phyloP scores from a whole-genome alignment of 2,797 vertebrate genomes.

The Malacoraja senta region DNA sequence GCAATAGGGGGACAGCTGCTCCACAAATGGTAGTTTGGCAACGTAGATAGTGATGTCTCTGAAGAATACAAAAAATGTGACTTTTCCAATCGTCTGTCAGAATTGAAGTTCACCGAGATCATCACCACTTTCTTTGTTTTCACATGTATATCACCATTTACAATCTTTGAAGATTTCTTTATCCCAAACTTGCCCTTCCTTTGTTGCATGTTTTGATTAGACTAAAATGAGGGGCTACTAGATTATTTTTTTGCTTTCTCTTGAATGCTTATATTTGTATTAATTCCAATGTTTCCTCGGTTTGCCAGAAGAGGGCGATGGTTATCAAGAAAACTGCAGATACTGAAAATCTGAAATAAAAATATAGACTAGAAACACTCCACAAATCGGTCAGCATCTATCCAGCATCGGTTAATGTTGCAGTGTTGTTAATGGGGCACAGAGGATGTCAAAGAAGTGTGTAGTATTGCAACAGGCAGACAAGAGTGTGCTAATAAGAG shows the following conservation, averaged over 20 bases:
- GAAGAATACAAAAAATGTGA: not conserved
- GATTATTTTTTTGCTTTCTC: not conserved
- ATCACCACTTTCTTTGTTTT: not conserved
- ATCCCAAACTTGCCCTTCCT: not conserved
- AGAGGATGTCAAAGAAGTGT: too few species aligned
- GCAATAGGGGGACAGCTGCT: not conserved
- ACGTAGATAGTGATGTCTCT: not conserved
- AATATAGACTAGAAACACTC: too few species aligned
- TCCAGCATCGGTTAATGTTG: too few species aligned
- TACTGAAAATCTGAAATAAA: too few species aligned
- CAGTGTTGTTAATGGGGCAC: too few species aligned
- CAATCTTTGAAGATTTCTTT: not conserved
- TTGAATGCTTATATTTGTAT: not conserved
- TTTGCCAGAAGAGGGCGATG: not conserved
- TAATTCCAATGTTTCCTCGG: not conserved
- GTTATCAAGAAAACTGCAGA: not conserved
- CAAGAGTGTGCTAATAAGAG: too few species aligned
- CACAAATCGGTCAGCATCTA: too few species aligned
- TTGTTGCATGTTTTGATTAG: not conserved
- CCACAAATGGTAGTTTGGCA: not conserved
- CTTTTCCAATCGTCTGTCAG: not conserved
- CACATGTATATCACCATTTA: not conserved
- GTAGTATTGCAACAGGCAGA: too few species aligned
- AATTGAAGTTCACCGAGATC: not conserved
- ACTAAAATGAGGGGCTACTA: not conserved